Evolutionary conservation across 2,797 vertebrate genomes (phyloP).

Genomic region (Parauchenoglanis ngamensis): DNA sequence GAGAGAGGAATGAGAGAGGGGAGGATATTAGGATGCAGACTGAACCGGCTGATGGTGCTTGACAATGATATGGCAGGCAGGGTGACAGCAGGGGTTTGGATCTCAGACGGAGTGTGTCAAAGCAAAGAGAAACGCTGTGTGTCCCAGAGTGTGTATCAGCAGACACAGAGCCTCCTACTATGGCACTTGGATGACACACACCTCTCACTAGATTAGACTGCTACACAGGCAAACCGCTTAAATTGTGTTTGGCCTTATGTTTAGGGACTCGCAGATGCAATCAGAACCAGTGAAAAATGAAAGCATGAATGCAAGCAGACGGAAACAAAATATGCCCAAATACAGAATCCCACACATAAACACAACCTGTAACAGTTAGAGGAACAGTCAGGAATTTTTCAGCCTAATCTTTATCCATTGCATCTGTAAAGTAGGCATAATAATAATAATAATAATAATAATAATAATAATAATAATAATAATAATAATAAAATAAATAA

Average conservation of each 20-base stretch:
- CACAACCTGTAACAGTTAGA: not conserved
- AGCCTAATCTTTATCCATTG: not conserved
- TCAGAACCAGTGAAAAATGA: not conserved
- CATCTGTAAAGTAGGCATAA: not conserved
- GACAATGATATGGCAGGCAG: conserved; percentile 56
- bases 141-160: conserved; percentile 35
- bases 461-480: not conserved
- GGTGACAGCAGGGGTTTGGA: conserved; percentile 60
- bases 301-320: not conserved
- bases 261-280: conserved; percentile 10
- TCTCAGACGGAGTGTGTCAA: conserved; percentile 57
- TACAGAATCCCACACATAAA: not conserved
- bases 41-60: conserved; percentile 54
- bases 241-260: conserved; percentile 16
- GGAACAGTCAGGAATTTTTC: not conserved
- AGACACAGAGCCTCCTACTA: conserved; percentile 20
- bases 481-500: not conserved
- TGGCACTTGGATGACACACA: conserved; percentile 62
- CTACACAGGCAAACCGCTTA: conserved; percentile 5
- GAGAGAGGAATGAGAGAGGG: conserved; percentile 3
- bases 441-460: conserved; percentile 8
- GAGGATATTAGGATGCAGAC: conserved; percentile 51
- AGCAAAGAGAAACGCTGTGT: conserved; percentile 36
- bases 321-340: not conserved
- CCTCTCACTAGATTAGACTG: conserved; percentile 59